Percentiles rank a stretch among this genome's conserved stretches.
phyloP scores from a whole-genome alignment of 1,140 invertebrate genomes.

The Pachyrhynchus sulphureomaculatus region DNA sequence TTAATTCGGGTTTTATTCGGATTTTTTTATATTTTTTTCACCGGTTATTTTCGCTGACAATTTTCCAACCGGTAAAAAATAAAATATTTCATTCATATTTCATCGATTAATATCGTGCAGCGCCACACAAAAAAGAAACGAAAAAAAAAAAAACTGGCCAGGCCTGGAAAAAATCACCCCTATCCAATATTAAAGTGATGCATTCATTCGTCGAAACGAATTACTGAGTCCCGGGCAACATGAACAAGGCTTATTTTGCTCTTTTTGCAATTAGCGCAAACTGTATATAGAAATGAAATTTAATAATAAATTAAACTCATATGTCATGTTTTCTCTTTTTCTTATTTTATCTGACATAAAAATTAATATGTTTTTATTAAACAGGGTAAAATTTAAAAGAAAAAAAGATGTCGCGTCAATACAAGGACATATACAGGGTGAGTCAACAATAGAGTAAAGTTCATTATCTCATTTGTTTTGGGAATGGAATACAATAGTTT shows the following conservation, averaged over 20 bases:
- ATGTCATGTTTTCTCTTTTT: too few species aligned
- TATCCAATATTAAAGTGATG: conserved; percentile 37
- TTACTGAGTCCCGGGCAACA: conserved; percentile 12
- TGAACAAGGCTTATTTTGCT: conserved; percentile 20
- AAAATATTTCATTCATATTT: conserved; percentile 37
- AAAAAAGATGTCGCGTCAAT: too few species aligned
- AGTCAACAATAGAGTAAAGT: too few species aligned
- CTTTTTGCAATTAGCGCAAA: conserved; percentile 35
- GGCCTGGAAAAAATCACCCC: conserved; percentile 33
- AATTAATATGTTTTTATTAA: too few species aligned
- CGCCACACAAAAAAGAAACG: conserved; percentile 15
- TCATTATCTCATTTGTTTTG: too few species aligned
- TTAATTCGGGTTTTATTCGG: conserved; percentile 27
- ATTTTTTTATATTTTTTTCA: conserved; percentile 15
- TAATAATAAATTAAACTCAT: conserved; percentile 33
- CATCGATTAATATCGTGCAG: conserved; percentile 34
- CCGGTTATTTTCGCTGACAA: conserved; percentile 13
- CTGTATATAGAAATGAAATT: conserved; percentile 37
- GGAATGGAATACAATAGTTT: too few species aligned
- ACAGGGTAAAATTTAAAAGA: too few species aligned
- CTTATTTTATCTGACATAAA: too few species aligned
- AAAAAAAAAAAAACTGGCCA: conserved; percentile 25
- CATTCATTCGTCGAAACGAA: conserved; percentile 38
- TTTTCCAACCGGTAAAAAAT: conserved; percentile 26
- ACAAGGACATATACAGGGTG: too few species aligned